These are phyloP conservation scores for Ormyrus rosae DNA, from an alignment of 2,888 invertebrate species.

Conservation along the genomic window DNA sequence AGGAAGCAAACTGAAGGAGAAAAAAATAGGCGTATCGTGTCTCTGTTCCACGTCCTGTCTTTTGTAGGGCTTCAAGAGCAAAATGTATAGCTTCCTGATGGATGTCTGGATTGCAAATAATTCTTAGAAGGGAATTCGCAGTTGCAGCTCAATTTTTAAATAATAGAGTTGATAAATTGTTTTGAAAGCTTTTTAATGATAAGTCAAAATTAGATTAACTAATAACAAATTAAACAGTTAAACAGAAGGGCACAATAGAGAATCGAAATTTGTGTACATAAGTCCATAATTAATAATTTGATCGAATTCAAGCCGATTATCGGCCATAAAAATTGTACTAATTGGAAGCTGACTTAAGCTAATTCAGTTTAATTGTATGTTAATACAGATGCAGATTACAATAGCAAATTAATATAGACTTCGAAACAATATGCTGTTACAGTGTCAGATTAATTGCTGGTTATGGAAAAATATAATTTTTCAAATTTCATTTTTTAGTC, in stretches of 20 bases:
- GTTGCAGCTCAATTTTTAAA: too few species aligned
- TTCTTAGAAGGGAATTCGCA: too few species aligned
- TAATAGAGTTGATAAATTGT: too few species aligned
- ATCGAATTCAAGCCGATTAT: not conserved
- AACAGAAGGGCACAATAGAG: too few species aligned
- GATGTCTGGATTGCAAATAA: too few species aligned
- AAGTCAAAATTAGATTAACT: too few species aligned
- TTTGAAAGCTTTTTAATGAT: too few species aligned
- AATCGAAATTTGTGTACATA: not conserved
- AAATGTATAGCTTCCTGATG: too few species aligned
- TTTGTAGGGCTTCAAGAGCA: too few species aligned
- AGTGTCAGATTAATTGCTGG: not conserved
- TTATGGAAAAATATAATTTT: not conserved
- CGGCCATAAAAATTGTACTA: not conserved
- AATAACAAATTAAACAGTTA: too few species aligned
- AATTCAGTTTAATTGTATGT: constrained; percentile 7
- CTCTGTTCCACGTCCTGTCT: too few species aligned
- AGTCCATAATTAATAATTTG: not conserved
- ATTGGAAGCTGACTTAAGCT: not conserved
- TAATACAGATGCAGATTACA: not conserved
- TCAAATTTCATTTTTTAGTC: not conserved
- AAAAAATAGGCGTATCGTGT: too few species aligned
- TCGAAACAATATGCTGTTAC: not conserved
- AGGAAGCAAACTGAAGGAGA: not conserved
- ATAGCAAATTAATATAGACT: constrained; percentile 13